These are phyloP conservation scores for Macaca nemestrina DNA, from an alignment of 2,113 vertebrate species.

Conservation along the genomic window DNA sequence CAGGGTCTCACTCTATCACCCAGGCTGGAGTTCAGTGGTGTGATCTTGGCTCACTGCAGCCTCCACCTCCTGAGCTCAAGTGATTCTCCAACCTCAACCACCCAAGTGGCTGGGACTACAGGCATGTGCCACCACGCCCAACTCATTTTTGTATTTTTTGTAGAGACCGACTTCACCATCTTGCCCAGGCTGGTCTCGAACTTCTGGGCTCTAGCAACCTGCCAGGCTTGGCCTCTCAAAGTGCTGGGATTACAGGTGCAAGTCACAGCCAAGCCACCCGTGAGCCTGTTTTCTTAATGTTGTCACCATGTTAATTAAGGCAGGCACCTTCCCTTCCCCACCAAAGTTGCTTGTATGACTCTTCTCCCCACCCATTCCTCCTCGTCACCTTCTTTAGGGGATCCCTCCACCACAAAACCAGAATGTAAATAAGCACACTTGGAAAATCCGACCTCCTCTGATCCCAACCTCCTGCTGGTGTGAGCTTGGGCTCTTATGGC, in stretches of 20 bases:
- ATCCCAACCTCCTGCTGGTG: not conserved
- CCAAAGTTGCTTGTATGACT: not conserved
- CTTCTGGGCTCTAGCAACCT: not conserved
- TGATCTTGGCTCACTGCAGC: no score
- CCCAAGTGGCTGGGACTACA: no score
- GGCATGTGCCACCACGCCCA: no score
- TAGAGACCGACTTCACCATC: not conserved
- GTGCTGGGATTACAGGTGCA: not conserved
- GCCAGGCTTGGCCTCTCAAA: not conserved
- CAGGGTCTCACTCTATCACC: no score
- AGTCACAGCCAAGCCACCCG: not conserved
- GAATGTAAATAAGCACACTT: not conserved
- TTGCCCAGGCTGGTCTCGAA: not conserved
- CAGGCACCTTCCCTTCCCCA: not conserved
- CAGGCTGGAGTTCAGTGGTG: no score
- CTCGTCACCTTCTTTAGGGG: not conserved
- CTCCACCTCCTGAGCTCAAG: no score
- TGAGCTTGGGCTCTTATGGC: not conserved
- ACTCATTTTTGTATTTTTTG: not conserved
- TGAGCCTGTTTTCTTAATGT: not conserved
- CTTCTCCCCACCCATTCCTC: not conserved
- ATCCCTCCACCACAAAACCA: not conserved
- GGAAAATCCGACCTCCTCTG: not conserved
- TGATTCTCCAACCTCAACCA: no score
- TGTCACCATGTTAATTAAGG: not conserved